phyloP scores from a whole-genome alignment of 2,113 vertebrate genomes.

The Aythya baeri region DNA sequence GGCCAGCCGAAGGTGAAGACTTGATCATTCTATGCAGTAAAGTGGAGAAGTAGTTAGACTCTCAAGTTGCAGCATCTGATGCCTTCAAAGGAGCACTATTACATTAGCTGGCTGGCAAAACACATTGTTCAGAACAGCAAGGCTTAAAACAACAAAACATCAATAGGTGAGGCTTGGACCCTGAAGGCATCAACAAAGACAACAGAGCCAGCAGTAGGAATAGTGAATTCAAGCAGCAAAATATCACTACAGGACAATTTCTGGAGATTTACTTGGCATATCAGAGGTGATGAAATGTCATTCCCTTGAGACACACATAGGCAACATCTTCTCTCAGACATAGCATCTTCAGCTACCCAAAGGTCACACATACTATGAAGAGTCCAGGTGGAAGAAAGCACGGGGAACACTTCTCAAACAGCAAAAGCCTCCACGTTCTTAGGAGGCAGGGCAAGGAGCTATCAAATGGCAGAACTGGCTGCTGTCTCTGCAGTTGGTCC shows the following conservation, averaged over 20 bases:
- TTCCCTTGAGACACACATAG: not conserved
- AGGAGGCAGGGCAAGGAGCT: not conserved
- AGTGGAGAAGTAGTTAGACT: constrained; percentile 87
- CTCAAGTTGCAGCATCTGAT: constrained; percentile 87
- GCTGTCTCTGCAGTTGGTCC: not conserved
- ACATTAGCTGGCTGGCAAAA: constrained; percentile 87
- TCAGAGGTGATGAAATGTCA: not conserved
- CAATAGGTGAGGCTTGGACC: constrained; percentile 82
- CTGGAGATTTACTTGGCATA: not conserved
- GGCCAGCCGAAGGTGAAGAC: constrained; percentile 84
- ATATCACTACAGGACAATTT: not conserved
- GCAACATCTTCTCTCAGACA: not conserved
- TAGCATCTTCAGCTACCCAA: not conserved
- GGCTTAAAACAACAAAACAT: constrained; percentile 86
- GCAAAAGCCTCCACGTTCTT: not conserved
- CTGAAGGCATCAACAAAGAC: constrained; percentile 82
- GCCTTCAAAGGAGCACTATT: constrained; percentile 84
- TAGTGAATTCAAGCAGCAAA: not conserved
- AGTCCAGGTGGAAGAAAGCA: not conserved
- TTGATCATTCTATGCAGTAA: constrained; percentile 84
- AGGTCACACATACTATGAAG: not conserved
- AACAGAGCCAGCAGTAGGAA: constrained; percentile 68
- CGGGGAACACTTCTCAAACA: rapidly evolving
- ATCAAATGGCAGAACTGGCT: not conserved
- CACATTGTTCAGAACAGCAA: constrained; percentile 81